A percentile compares a stretch with the other conserved stretches of the same genome.
Conservation (phyloP, 1,140 invertebrate species). For the Dendroctonus ponderosae region DNA sequence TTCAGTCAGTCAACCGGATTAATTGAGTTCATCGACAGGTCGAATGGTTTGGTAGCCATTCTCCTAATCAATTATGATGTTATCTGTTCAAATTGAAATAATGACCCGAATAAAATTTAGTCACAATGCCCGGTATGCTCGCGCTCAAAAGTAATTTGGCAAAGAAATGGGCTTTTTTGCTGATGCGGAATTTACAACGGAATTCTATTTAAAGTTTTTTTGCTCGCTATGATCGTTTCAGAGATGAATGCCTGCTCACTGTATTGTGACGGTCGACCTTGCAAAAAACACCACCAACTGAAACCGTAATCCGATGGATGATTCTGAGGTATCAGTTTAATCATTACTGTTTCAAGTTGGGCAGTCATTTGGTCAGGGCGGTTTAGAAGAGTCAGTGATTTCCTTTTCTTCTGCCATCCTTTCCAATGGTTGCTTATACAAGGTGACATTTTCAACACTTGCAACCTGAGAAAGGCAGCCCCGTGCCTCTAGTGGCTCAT, state of each 20-base stretch:
- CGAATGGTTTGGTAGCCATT: slow-evolving; percentile 11
- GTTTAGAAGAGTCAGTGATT: no score
- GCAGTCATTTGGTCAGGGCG: no score
- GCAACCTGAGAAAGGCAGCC: no score
- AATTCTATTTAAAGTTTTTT: slow-evolving; percentile 2
- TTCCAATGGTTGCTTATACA: no score
- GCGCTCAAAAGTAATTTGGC: slow-evolving; percentile 8
- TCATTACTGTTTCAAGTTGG: no score
- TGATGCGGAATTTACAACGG: slow-evolving; percentile 4
- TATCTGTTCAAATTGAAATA: slow-evolving; percentile 9
- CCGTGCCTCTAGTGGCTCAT: no score
- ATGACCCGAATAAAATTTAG: background rate
- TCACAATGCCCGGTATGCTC: slow-evolving; percentile 4
- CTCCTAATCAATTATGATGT: slow-evolving; percentile 17
- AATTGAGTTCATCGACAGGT: slow-evolving; percentile 4
- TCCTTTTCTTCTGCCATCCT: no score
- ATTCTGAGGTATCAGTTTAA: no score
- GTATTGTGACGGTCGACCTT: slow-evolving; percentile 2
- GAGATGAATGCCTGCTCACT: slow-evolving; percentile 1
- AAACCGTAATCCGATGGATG: no score
- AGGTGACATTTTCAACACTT: no score
- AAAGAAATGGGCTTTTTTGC: background rate
- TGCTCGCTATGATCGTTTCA: background rate
- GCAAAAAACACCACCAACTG: background rate
- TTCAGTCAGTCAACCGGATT: no score